Conservation (phyloP, 2,888 invertebrate species). For the Anoncus sp. region DNA sequence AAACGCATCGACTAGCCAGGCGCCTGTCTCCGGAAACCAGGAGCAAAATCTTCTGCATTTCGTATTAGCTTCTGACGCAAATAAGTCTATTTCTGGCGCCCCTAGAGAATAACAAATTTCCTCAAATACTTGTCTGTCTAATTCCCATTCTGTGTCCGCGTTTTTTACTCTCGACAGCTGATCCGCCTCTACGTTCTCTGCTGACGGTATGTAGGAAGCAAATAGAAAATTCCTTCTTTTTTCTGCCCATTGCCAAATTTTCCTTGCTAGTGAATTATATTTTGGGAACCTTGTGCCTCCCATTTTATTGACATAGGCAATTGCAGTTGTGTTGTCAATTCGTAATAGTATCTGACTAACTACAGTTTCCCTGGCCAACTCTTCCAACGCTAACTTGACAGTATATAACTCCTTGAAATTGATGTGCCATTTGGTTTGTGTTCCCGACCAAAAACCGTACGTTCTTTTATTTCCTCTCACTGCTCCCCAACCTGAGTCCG, state of each 20-base stretch:
- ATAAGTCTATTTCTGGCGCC: not conserved
- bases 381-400: slow-evolving; percentile 38
- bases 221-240: slow-evolving; percentile 37
- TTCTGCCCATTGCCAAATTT: slow-evolving; percentile 57
- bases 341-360: slow-evolving; percentile 41
- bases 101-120: slow-evolving; percentile 1
- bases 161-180: not conserved
- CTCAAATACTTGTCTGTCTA: not conserved
- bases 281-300: slow-evolving; percentile 37
- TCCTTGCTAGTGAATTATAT: slow-evolving; percentile 28
- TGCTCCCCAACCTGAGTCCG: slow-evolving; percentile 47
- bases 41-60: slow-evolving; percentile 4
- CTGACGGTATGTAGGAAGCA: slow-evolving; percentile 48
- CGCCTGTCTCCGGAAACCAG: not conserved
- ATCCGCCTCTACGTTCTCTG: slow-evolving; percentile 43
- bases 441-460: slow-evolving; percentile 29
- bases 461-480: slow-evolving; percentile 13
- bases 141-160: slow-evolving; percentile 7
- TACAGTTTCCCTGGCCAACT: slow-evolving; percentile 1
- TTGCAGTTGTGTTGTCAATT: slow-evolving; percentile 59
- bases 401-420: slow-evolving; percentile 41
- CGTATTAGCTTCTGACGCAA: not conserved
- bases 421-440: slow-evolving; percentile 27
- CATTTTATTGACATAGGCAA: slow-evolving; percentile 59
- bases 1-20: slow-evolving; percentile 4